phyloP scores from a whole-genome alignment of 2,888 invertebrate species.

The Baccha elongata region DNA sequence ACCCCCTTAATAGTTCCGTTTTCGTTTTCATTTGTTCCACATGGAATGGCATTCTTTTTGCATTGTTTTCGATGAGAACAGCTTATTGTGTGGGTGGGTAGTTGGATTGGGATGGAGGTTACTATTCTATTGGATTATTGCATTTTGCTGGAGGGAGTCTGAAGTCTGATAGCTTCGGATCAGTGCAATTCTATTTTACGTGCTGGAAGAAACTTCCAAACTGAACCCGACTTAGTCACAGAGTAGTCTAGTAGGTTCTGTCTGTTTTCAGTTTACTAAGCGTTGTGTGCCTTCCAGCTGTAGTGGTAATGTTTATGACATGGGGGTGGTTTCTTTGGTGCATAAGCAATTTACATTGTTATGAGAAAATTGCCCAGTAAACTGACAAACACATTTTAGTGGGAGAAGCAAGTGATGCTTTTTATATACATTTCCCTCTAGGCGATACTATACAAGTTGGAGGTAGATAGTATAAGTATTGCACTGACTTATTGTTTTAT shows the following conservation, averaged over 20 bases:
- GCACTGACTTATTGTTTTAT: conserved; percentile 23
- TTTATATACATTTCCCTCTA: conserved; percentile 39
- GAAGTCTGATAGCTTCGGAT: conserved; percentile 46
- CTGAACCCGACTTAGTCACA: background rate
- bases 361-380: conserved; percentile 20
- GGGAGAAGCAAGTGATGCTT: conserved; percentile 8
- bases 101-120: background rate
- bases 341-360: conserved; percentile 50
- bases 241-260: conserved; percentile 36
- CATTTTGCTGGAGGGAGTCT: conserved; percentile 47
- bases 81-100: background rate
- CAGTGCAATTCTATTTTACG: conserved; percentile 61
- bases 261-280: conserved; percentile 39
- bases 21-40: conserved; percentile 73
- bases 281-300: conserved; percentile 40
- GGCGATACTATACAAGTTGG: conserved; percentile 43
- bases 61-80: conserved; percentile 34
- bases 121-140: conserved; percentile 53
- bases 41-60: conserved; percentile 50
- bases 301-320: conserved; percentile 53
- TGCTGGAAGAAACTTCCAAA: conserved; percentile 32
- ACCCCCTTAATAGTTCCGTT: conserved; percentile 66
- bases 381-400: conserved; percentile 12
- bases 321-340: conserved; percentile 20
- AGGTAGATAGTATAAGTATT: conserved; percentile 26